These are phyloP conservation scores for Scomber colias DNA, from an alignment of 2,113 vertebrate genomes.

Conservation along the genomic window DNA sequence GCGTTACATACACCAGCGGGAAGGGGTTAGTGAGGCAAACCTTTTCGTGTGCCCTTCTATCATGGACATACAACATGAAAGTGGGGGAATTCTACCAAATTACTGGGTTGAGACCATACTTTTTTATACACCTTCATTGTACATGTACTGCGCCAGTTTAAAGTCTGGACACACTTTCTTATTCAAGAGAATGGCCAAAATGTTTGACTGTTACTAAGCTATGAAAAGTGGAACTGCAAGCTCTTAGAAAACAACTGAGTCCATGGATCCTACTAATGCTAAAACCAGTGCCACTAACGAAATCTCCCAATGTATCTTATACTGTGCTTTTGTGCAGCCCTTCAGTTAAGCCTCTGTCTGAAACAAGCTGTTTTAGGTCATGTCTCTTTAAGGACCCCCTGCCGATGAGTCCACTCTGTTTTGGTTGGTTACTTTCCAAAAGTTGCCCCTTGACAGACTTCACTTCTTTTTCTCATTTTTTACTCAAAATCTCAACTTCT, in stretches of 20 bases:
- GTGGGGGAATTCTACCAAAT: slow-evolving; percentile 15
- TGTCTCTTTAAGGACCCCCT: too few relatives aligned
- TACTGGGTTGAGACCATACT: slow-evolving; percentile 33
- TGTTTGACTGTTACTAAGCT: not conserved
- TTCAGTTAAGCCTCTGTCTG: too few relatives aligned
- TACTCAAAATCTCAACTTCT: too few relatives aligned
- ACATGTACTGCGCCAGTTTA: slow-evolving; percentile 1
- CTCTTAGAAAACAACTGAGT: not conserved
- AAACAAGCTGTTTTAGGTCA: too few relatives aligned
- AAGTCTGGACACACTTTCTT: too few relatives aligned
- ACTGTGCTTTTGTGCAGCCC: too few relatives aligned
- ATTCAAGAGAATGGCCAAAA: too few relatives aligned
- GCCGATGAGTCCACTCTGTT: too few relatives aligned
- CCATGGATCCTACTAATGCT: not conserved
- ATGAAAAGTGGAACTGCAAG: not conserved
- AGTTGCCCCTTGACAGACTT: too few relatives aligned
- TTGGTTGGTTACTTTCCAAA: too few relatives aligned
- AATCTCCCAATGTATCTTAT: too few relatives aligned
- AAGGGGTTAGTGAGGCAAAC: slow-evolving; percentile 29
- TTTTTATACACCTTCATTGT: slow-evolving; percentile 12
- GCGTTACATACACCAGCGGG: slow-evolving; percentile 36
- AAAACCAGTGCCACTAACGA: not conserved
- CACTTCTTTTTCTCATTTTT: too few relatives aligned
- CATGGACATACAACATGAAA: slow-evolving; percentile 25
- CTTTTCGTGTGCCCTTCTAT: slow-evolving; percentile 24